Evolutionary conservation across 2,888 invertebrate species (phyloP).

Genomic region (Hydraecia micacea): DNA sequence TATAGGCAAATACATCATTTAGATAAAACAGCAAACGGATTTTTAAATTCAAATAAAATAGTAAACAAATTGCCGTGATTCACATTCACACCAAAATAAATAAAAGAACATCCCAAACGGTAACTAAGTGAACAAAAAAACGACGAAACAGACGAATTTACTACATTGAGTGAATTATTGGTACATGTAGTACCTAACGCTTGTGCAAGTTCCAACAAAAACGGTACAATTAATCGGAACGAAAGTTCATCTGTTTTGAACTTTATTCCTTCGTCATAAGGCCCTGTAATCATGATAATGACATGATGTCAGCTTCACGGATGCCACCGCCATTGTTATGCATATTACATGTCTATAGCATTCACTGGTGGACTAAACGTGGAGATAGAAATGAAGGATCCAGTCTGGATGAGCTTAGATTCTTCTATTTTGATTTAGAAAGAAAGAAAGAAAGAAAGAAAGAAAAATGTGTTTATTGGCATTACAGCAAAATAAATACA

Average conservation of each 20-base stretch:
- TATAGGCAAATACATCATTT: background rate
- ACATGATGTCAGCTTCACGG: conserved; percentile 62
- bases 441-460: too few species aligned
- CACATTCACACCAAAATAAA: conserved; percentile 29
- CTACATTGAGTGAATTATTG: conserved; percentile 56
- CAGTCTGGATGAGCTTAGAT: conserved; percentile 49
- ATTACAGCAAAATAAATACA: too few species aligned
- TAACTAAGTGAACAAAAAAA: conserved; percentile 44
- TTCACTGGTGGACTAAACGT: conserved; percentile 51
- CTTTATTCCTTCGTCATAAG: conserved; percentile 51
- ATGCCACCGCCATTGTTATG: conserved; percentile 66
- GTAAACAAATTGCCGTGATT: conserved; percentile 30
- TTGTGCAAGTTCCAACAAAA: conserved; percentile 51
- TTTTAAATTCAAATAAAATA: conserved; percentile 22
- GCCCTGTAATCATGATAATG: conserved; percentile 59
- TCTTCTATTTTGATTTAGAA: conserved; percentile 23
- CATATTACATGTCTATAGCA: conserved; percentile 68
- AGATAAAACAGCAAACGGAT: conserved; percentile 10
- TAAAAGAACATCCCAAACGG: conserved; percentile 26
- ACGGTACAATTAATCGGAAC: conserved; percentile 56
- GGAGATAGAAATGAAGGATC: conserved; percentile 42
- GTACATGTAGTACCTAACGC: conserved; percentile 48
- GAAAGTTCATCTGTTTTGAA: conserved; percentile 46
- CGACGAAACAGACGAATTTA: conserved; percentile 56
- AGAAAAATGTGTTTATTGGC: too few species aligned